These are phyloP conservation scores for Axinella damicornis DNA, from an alignment of 37 sponge, comb jelly and placozoan species.

Conservation along the genomic window DNA sequence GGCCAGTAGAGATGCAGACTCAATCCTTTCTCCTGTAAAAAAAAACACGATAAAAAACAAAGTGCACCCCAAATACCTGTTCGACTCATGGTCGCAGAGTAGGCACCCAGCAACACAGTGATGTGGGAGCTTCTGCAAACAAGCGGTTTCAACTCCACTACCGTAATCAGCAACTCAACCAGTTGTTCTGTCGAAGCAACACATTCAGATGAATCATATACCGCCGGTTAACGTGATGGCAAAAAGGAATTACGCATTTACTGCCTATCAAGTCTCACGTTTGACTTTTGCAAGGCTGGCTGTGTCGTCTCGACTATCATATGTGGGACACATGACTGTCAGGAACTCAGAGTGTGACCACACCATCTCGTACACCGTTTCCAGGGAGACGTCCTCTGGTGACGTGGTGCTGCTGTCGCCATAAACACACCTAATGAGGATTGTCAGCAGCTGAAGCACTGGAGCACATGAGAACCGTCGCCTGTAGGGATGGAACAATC, in stretches of 20 bases:
- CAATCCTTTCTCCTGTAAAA: too few relatives aligned
- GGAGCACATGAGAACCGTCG: background rate
- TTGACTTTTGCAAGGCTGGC: background rate
- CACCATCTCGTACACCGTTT: conserved; percentile 44
- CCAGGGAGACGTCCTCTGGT: background rate
- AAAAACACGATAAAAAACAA: too few relatives aligned
- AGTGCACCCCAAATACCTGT: conserved; percentile 41
- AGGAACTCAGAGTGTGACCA: conserved; percentile 65
- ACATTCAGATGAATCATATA: background rate
- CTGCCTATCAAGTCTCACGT: background rate
- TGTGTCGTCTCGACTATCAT: background rate
- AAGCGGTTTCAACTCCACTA: conserved; percentile 13
- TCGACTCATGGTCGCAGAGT: conserved; percentile 43
- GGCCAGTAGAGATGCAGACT: too few relatives aligned
- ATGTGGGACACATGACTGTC: conserved; percentile 25
- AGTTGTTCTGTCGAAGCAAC: conserved; percentile 36
- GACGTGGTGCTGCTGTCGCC: too few relatives aligned
- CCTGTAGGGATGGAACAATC: background rate
- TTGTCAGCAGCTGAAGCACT: conserved; percentile 5
- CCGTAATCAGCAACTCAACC: conserved; percentile 57
- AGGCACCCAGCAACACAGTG: conserved; percentile 60
- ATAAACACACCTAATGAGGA: background rate
- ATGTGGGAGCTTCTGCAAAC: conserved; percentile 14
- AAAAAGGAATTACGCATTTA: background rate
- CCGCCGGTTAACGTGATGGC: background rate